Evolutionary conservation across 2,888 invertebrate species (phyloP).

Genomic region (Opisthograptis luteolata): DNA sequence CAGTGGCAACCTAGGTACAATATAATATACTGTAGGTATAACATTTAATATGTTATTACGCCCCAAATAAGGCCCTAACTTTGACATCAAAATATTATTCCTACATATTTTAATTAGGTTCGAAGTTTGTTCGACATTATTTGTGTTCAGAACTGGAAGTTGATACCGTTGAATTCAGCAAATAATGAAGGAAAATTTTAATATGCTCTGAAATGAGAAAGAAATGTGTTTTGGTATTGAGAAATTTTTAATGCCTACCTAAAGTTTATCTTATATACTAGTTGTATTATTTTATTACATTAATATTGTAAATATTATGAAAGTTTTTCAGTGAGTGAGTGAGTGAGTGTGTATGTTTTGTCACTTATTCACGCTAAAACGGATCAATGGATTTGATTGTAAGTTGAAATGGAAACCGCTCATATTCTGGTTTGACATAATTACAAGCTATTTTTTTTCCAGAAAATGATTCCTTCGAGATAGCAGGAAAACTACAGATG

Average conservation of each 20-base stretch:
- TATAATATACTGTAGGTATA: conserved; percentile 30
- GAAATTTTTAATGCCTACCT: neutral
- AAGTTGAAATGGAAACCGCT: too few relatives aligned
- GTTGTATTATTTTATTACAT: too few relatives aligned
- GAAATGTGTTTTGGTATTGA: neutral
- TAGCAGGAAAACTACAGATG: too few relatives aligned
- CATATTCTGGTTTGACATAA: too few relatives aligned
- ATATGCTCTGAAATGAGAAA: conserved; percentile 5
- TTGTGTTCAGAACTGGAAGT: conserved; percentile 28
- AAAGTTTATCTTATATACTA: too few relatives aligned
- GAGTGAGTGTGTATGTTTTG: too few relatives aligned
- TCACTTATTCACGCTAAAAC: too few relatives aligned
- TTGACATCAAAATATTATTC: conserved; percentile 41
- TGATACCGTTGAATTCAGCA: conserved; percentile 26
- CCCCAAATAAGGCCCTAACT: conserved; percentile 35
- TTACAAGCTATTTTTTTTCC: too few relatives aligned
- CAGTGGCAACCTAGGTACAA: conserved; percentile 8
- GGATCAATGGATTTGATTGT: too few relatives aligned
- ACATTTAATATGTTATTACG: conserved; percentile 33
- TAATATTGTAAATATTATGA: too few relatives aligned
- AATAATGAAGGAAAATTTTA: conserved; percentile 24
- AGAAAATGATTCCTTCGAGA: too few relatives aligned
- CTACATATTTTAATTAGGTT: conserved; percentile 41
- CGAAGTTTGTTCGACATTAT: conserved; percentile 36
- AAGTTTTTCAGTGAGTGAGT: too few relatives aligned